These are phyloP conservation scores for Chinchilla lanigera DNA, from an alignment of 2,113 vertebrate genomes.

Conservation along the genomic window DNA sequence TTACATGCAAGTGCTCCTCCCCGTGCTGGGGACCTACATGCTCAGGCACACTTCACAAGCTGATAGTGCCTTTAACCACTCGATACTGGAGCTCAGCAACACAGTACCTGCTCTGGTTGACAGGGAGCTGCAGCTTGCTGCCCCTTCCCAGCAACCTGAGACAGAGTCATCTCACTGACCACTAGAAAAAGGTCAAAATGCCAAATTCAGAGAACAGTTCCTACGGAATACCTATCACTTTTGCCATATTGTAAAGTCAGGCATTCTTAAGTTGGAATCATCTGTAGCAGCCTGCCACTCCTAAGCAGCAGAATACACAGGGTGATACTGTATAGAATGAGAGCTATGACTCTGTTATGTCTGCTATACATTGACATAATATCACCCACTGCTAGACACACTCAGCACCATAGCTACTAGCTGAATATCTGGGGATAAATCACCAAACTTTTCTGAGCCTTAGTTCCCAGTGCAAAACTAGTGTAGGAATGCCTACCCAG, in stretches of 20 bases:
- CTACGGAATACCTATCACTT: not conserved
- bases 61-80: no score
- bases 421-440: not conserved
- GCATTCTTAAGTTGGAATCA: not conserved
- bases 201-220: not conserved
- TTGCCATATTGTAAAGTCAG: not conserved
- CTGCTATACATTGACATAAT: no score
- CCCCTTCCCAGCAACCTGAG: not conserved
- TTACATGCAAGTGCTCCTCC: not conserved
- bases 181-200: not conserved
- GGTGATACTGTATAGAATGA: not conserved
- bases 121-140: not conserved
- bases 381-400: no score
- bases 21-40: not conserved
- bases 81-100: not conserved
- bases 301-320: not conserved
- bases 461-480: not conserved
- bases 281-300: not conserved
- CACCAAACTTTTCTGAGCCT: not conserved
- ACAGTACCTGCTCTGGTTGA: not conserved
- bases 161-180: not conserved
- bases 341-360: not conserved
- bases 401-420: no score
- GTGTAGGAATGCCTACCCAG: not conserved
- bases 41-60: not conserved